Conservation (phyloP, 2,888 invertebrate species). For the Plagodis pulveraria region DNA sequence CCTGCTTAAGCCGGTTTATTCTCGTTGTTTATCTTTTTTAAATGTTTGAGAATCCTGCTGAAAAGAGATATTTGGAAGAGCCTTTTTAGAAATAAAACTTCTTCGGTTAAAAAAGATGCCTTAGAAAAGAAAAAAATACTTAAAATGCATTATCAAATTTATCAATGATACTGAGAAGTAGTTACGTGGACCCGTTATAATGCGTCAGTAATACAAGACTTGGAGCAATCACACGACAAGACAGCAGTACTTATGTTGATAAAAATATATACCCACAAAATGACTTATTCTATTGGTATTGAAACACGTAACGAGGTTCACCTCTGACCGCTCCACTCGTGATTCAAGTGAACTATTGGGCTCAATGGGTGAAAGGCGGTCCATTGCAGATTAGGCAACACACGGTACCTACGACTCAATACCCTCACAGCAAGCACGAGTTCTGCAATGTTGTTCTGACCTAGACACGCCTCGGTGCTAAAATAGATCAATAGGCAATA, state of each 20-base stretch:
- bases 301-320: slow-evolving; percentile 51
- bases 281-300: slow-evolving; percentile 28
- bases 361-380: slow-evolving; percentile 67
- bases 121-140: no score
- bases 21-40: slow-evolving; percentile 53
- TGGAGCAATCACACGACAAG: no score
- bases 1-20: slow-evolving; percentile 52
- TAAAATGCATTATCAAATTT: no score
- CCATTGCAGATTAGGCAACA: slow-evolving; percentile 13
- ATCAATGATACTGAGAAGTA: no score
- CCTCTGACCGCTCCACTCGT: slow-evolving; percentile 66
- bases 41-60: slow-evolving; percentile 4
- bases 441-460: slow-evolving; percentile 23
- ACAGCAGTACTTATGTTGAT: no score
- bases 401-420: slow-evolving; percentile 2
- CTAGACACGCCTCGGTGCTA: slow-evolving; percentile 32
- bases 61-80: background rate
- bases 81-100: background rate
- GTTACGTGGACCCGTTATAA: no score
- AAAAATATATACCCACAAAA: slow-evolving; percentile 13
- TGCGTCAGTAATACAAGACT: no score
- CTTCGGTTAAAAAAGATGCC: background rate
- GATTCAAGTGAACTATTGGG: slow-evolving; percentile 66
- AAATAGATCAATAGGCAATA: slow-evolving; percentile 24
- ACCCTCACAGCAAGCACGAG: slow-evolving; percentile 6